Conservation (phyloP, 2,888 invertebrate species). For the Tuberolachnus salignus region DNA sequence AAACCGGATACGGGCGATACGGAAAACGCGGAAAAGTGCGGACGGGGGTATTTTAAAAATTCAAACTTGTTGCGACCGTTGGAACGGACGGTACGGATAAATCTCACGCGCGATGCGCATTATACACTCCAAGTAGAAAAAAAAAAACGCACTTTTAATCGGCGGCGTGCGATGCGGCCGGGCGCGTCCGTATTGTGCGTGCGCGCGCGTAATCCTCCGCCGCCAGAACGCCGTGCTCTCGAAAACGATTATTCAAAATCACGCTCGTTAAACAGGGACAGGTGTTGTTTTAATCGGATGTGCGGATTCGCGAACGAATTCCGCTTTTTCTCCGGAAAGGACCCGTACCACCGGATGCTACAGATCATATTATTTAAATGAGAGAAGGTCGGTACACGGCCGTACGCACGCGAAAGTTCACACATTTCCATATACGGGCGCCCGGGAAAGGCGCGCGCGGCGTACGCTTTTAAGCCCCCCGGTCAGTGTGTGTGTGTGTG, state of each 20-base stretch:
- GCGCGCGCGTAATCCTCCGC: not conserved
- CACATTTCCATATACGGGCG: constrained; percentile 37
- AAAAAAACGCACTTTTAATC: too few species aligned
- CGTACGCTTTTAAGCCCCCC: constrained; percentile 34
- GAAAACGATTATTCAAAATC: constrained; percentile 50
- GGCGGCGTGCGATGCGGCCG: too few species aligned
- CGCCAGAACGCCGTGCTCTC: constrained; percentile 17
- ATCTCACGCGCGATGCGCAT: too few species aligned
- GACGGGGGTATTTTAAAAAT: too few species aligned
- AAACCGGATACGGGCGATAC: too few species aligned
- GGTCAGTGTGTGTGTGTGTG: too few species aligned
- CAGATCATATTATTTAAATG: constrained; percentile 51
- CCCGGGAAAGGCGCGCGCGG: not conserved
- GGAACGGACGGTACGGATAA: too few species aligned
- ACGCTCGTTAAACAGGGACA: constrained; percentile 45
- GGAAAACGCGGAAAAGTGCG: too few species aligned
- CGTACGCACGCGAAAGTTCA: constrained; percentile 27
- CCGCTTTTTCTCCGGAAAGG: constrained; percentile 37
- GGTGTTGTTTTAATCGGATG: constrained; percentile 46
- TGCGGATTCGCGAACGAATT: constrained; percentile 39
- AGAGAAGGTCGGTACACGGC: constrained; percentile 18
- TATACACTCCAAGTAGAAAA: too few species aligned
- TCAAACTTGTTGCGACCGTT: too few species aligned
- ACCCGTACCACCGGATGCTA: constrained; percentile 15
- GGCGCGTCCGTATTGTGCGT: too few species aligned